Conservation (phyloP, 2,888 invertebrate species). For the Machimus rusticus region DNA sequence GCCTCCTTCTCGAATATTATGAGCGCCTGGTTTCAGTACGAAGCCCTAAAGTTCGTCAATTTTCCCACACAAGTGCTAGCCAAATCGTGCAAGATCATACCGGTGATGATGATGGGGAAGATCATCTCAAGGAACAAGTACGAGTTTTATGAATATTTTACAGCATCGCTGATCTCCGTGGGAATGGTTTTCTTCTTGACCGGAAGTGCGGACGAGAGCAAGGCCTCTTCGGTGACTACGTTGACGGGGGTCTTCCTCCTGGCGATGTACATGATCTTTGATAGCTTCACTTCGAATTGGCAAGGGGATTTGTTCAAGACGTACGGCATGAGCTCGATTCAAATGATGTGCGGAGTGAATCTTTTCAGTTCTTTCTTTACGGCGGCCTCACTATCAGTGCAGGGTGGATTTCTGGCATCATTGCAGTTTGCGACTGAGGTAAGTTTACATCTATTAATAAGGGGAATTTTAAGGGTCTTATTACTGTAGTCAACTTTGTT, state of each 20-base stretch:
- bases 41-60: constrained; percentile 96
- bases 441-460: constrained; percentile 45
- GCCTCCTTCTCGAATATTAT: constrained; percentile 97
- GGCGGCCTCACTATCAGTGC: constrained; percentile 83
- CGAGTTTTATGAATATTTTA: constrained; percentile 89
- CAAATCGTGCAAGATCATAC: constrained; percentile 98
- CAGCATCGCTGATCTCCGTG: constrained; percentile 85
- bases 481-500: too few species aligned
- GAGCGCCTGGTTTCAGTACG: constrained; percentile 99
- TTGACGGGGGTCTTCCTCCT: constrained; percentile 85
- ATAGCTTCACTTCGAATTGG: constrained; percentile 99
- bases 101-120: constrained; percentile 98
- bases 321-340: constrained; percentile 80
- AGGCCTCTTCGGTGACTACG: constrained; percentile 74
- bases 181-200: constrained; percentile 95
- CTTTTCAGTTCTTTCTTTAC: constrained; percentile 91
- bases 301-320: constrained; percentile 87
- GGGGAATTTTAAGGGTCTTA: neutral
- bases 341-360: constrained; percentile 98
- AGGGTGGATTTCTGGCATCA: constrained; percentile 79
- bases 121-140: constrained; percentile 86
- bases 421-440: constrained; percentile 76
- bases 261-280: constrained; percentile 89
- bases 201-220: constrained; percentile 73
- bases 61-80: constrained; percentile 97